Base-by-base conservation (phyloP, 2,888 invertebrate species). In the Ormyrus pomaceus region DNA sequence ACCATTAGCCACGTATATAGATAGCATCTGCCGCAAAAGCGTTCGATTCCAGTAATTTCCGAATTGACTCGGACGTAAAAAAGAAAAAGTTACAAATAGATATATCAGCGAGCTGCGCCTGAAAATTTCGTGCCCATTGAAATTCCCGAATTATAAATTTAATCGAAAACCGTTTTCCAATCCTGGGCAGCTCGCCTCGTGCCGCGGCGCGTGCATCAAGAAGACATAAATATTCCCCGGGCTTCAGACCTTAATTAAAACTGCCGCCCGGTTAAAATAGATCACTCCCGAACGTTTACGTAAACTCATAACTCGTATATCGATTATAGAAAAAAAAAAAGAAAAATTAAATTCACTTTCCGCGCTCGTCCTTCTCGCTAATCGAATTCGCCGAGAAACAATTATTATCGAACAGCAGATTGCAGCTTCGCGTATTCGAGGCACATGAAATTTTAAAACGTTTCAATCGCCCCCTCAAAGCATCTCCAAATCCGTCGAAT, bases 111-210 rank as follows among this genome's bases (percentile, higher is more conserved):
- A 4, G 45, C 19, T 19, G 11, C 46, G 55, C 64, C 53, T 51
- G 45, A 62, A 73, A 62, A n/a, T 64, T 48, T 19, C 19, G 10
- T 5, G 46, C 56, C n/a, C 48, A 13, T 19, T 56, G 5, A 73
- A 66, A 74, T 74, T 74, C n/a, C 66, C 50, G 58, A 58, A 74
- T 65, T 51, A 66, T 74, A 74, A 74, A 74, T 74, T 74, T 10
- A 9, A 58, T 66, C 66, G 56, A 59, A 58, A 74, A 74, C 58
- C 59, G 74, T 74, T 74, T 74, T 74, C 58, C 66, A 8, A 74
- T 65, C 56, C 58, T 34, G 19, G 19, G 19, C 34, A 1, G 34
- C 34, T 34, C 34, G 34, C 50, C 50, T 46, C 10, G 9, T 48
- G 10, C 11, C 34, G 55, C 34, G 55, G 48, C 48, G 34, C 34